phyloP scores from a whole-genome alignment of 92 coral and sea anemone genomes.

The Bergia sp. region DNA sequence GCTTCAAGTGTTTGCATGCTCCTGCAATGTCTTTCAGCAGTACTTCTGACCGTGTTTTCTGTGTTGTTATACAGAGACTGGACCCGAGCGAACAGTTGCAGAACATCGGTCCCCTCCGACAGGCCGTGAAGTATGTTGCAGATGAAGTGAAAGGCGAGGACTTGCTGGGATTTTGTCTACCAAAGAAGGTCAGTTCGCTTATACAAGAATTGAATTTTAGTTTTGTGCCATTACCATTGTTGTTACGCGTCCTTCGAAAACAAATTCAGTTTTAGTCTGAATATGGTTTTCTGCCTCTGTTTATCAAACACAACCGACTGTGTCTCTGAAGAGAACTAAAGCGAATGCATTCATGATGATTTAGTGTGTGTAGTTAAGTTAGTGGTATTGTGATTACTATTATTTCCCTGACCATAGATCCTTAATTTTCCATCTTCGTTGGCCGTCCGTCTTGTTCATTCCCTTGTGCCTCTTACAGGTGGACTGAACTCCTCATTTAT shows the following conservation, averaged over 20 bases:
- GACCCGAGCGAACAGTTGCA: slow-evolving; percentile 91
- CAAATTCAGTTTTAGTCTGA: background rate
- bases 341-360: background rate
- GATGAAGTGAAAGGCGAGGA: slow-evolving; percentile 84
- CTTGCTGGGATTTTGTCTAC: slow-evolving; percentile 95
- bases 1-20: too few species aligned
- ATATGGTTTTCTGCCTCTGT: too few species aligned
- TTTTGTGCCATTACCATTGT: background rate
- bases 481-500: too few species aligned
- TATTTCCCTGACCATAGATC: background rate
- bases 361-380: background rate
- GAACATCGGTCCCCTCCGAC: slow-evolving; percentile 86
- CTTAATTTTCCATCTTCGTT: background rate
- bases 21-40: too few species aligned
- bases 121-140: slow-evolving; percentile 77
- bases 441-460: background rate
- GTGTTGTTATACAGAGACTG: slow-evolving; percentile 62
- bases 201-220: background rate
- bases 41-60: background rate
- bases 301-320: too few species aligned
- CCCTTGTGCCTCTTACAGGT: too few species aligned
- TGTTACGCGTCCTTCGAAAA: background rate
- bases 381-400: background rate
- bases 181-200: slow-evolving; percentile 77
- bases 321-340: background rate